Base-by-base conservation (phyloP, 2,888 invertebrate species). In the Phengaris arion region DNA sequence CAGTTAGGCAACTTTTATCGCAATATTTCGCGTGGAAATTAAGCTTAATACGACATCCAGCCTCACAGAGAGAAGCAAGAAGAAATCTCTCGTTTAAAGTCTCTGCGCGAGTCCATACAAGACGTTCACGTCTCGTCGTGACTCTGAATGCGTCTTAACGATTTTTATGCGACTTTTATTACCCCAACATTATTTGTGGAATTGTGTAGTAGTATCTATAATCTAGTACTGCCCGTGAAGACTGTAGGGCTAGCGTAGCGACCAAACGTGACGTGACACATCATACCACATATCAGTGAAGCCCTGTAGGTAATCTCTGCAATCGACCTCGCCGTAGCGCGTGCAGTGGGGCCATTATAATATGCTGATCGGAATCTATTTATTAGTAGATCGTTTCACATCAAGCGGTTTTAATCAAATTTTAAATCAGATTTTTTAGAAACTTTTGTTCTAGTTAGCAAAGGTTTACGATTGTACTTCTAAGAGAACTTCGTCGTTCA, bases 211-310 rank as follows among this genome's bases (percentile, higher is more conserved):
- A 75, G 75, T 22, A 35, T 35, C 35, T 75, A 69, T 72, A 72
- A 46, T 54, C 52, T 75, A 73, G 69, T 55, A 83, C 81, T 82
- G 82, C 82, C 82, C 82, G 79, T 81, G 51, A 79, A 82, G 83
- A 83, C 82, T 85, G 81, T 79, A 81, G 77, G 77, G 83, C 79
- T 79, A 84, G 82, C 83, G 84, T 82, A 84, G 84, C 83, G 92
- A 92, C 92, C 91, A 92, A 92, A 82, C 84, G 82, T 84, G 84
- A 91, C 90, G 88, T 88, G 84, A 92, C 93, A 93, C 93, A 93
- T 93, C 93, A 93, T 87, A 81, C 87, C 87, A 93, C 93, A 93
- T 93, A 93, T 93, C 93, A 93, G 86, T 85, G 86, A 83, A 54
- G 72, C 70, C 82, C 83, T 82, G 85, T 85, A 81, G 84, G 82